Conservation (phyloP, 2,888 invertebrate species). For the Macaria liturata region DNA sequence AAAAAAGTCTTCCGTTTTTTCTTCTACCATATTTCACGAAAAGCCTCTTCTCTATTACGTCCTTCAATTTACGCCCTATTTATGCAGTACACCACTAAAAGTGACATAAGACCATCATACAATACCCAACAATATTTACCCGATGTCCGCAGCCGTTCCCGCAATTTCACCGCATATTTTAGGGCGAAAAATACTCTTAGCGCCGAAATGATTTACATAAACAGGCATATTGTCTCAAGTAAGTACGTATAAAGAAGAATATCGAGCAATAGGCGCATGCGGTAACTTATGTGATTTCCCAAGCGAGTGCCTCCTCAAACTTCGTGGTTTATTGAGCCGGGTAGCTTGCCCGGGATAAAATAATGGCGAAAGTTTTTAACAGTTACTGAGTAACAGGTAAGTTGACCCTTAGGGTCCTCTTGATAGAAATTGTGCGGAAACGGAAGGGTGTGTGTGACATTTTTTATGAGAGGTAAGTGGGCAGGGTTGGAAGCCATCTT, state of each 20-base stretch:
- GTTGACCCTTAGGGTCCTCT: slow-evolving; percentile 22
- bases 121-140: background rate
- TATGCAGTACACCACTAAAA: too few species aligned
- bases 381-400: slow-evolving; percentile 29
- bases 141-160: slow-evolving; percentile 5
- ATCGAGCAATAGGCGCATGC: slow-evolving; percentile 27
- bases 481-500: background rate
- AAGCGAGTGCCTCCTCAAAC: slow-evolving; percentile 25
- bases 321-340: slow-evolving; percentile 34
- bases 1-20: too few species aligned
- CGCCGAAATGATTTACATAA: slow-evolving; percentile 16
- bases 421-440: slow-evolving; percentile 19
- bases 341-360: slow-evolving; percentile 29
- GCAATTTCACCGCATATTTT: slow-evolving; percentile 11
- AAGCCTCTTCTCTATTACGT: too few species aligned
- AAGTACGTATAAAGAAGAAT: slow-evolving; percentile 19
- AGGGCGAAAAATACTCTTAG: slow-evolving; percentile 17
- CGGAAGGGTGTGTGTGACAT: slow-evolving; percentile 12
- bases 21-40: too few species aligned
- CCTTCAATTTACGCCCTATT: too few species aligned
- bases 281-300: slow-evolving; percentile 36
- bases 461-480: slow-evolving; percentile 9
- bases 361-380: slow-evolving; percentile 32
- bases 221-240: slow-evolving; percentile 17
- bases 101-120: too few species aligned